Evolutionary conservation across 2,113 vertebrate genomes (phyloP).

Genomic region (Perognathus longimembris): DNA sequence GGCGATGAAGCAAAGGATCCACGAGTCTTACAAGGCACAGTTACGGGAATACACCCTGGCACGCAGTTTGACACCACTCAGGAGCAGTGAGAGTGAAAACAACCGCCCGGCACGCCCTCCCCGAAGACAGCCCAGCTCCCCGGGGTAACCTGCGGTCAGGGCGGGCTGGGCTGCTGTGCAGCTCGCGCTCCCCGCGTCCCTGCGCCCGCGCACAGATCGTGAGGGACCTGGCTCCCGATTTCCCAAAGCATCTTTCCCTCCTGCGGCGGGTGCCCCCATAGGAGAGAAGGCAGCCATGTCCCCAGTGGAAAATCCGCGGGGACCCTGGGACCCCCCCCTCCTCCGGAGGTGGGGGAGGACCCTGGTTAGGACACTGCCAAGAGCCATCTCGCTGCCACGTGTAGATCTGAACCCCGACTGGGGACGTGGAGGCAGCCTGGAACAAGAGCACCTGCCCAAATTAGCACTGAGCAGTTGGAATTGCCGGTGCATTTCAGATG

Average conservation of each 20-base stretch:
- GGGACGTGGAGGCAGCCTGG: background rate
- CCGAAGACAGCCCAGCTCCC: background rate
- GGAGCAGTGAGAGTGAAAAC: background rate
- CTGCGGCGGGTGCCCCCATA: background rate
- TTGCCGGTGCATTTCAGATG: background rate
- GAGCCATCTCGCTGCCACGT: background rate
- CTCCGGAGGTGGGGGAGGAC: background rate
- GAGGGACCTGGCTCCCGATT: too few relatives aligned
- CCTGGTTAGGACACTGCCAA: background rate
- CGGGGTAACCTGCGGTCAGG: background rate
- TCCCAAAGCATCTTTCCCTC: background rate
- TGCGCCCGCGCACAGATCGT: background rate
- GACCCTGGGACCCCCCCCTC: background rate
- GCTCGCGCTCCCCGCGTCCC: background rate
- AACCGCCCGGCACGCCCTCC: background rate
- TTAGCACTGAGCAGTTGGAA: background rate
- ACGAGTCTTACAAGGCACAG: too few relatives aligned
- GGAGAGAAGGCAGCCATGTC: background rate
- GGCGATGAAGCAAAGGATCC: too few relatives aligned
- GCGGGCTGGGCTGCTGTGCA: background rate
- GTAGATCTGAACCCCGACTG: conserved; percentile 13
- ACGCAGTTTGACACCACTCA: background rate
- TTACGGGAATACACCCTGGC: background rate
- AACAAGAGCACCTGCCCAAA: conserved; percentile 11
- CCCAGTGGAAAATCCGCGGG: background rate